Evolutionary conservation across 1,140 invertebrate genomes (phyloP).

Genomic region (Macrobrachium nipponense): DNA sequence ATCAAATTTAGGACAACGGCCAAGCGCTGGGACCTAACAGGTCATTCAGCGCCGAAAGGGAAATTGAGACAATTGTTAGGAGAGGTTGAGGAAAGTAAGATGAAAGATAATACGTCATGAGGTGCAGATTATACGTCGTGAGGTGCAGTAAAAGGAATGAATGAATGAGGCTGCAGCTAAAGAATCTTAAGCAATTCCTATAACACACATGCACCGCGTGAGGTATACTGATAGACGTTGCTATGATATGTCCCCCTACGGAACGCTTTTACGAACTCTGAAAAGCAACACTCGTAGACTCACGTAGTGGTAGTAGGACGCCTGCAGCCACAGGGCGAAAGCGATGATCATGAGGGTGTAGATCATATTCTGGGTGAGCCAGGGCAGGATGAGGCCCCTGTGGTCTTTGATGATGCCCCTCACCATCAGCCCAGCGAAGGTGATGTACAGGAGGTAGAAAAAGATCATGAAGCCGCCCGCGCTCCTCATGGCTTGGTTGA

Average conservation of each 20-base stretch:
- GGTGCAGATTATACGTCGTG: too few species aligned
- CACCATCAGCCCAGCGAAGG: slow-evolving; percentile 76
- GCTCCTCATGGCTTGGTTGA: slow-evolving; percentile 77
- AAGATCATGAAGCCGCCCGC: slow-evolving; percentile 80
- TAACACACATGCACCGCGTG: too few species aligned
- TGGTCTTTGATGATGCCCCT: slow-evolving; percentile 75
- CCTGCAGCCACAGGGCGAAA: slow-evolving; percentile 85
- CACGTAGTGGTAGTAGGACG: slow-evolving; percentile 91
- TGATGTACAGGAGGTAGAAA: slow-evolving; percentile 79
- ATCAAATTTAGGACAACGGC: too few species aligned
- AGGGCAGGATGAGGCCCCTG: slow-evolving; percentile 83
- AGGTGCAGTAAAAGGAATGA: too few species aligned
- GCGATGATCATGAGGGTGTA: slow-evolving; percentile 81
- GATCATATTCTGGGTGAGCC: slow-evolving; percentile 79
- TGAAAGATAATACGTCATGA: too few species aligned
- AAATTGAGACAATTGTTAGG: too few species aligned
- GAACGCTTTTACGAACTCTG: slow-evolving; percentile 66
- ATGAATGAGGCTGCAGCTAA: too few species aligned
- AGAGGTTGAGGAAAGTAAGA: too few species aligned
- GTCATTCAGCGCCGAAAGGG: too few species aligned
- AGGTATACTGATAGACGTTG: too few species aligned
- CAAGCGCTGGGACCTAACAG: too few species aligned
- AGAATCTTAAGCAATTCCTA: too few species aligned
- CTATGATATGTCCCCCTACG: not conserved
- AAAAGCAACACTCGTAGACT: slow-evolving; percentile 70